Evolutionary conservation across 1,140 invertebrate species (phyloP), one percentile per base, ranked within the genome.

Genomic region (Drosophila malerkotliana): DNA sequence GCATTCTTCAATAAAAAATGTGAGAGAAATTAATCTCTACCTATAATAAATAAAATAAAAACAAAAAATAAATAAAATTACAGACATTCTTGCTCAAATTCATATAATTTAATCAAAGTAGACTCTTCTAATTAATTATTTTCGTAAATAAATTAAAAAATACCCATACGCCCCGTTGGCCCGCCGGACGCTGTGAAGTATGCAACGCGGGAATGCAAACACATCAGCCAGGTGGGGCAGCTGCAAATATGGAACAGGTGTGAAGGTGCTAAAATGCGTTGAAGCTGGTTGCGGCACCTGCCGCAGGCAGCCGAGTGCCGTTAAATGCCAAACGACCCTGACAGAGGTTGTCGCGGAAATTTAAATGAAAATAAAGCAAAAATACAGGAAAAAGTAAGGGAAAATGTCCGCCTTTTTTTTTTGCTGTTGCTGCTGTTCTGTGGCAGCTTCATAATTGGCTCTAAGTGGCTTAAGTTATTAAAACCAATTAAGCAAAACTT

Each of bases 181-280:
- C 6, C 12, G 41, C 48, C 24, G 44, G 12, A 34, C 37, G 64
- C 82, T 51, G 48, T 48, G 57, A 83, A 83, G 64, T 85, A 79
- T 85, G 82, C 82, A 69, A 14, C 26, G 64, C 63, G 28, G 63
- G 64, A 69, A 49, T 69, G 63, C 66, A 69, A 39, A 30, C 66
- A 56, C 66, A 64, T 68, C 39, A 28, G 10, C n/a, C 48, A 53
- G 51, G 63, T 30, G 63, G 18, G 34, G 53, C 34, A 28, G 52
- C 14, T 21, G 21, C 6, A n/a, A 37, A n/a, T n/a, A 1, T 12
- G 6, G 64, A 56, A 56, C 64, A 69, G 67, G 67, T 71, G 67
- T 69, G 51, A 71, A 69, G 67, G 67, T 57, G 64, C 52, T 39
- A 69, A 53, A 49, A 57, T 41, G 44, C 51, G 44, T 57, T 37